Evolutionary conservation across 2,797 vertebrate genomes (phyloP), one percentile per base, ranked within the genome.

Genomic region (Florisuga fusca): DNA sequence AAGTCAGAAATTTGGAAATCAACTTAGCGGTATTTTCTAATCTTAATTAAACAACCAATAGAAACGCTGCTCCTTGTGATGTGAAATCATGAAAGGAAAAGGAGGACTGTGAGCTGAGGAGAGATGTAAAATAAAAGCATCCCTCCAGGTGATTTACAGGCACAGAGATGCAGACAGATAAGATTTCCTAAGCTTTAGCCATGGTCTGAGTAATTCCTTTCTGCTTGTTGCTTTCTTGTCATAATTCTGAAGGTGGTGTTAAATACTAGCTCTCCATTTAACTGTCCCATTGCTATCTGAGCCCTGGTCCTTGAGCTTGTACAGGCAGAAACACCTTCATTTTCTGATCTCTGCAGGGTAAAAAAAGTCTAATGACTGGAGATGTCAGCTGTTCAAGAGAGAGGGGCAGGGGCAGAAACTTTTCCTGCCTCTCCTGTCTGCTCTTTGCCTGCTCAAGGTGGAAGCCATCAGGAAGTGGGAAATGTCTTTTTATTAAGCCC

Each of bases 191-290:
- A 58, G 7, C 46, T 73, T 76, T 31, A 51, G 59, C 7, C 3
- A 10, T 4, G 31, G 10, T 15, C 10, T 25, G 7, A 46, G 58
- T 2, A n/a, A 62, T 38, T 85, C 45, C 19, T 53, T 80, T n/a
- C 17, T 61, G 46, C 46, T 87, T 59, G 3, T 7, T 0, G 50
- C 14, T 64, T 81, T 50, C 43, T 43, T 0, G 0, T 31, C 33
- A 27, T 33, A 16, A 48, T 86, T 67, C 50, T 55, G 27, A 87
- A 59, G 0, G 0, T 1, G 17, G 14, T 38, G 29, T 22, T 4
- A 43, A 41, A 77, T 66, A 31, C 2, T 4, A 17, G 9, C 5
- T 57, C 8, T 34, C n/a, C 34, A 2, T 74, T 87, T 48, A 55
- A 9, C 31, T 61, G 7, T 7, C 6, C 8, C 23, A 25, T 8